These are phyloP conservation scores for Bilobella aurantiaca DNA, from an alignment of 1,140 invertebrate genomes.

Conservation along the genomic window DNA sequence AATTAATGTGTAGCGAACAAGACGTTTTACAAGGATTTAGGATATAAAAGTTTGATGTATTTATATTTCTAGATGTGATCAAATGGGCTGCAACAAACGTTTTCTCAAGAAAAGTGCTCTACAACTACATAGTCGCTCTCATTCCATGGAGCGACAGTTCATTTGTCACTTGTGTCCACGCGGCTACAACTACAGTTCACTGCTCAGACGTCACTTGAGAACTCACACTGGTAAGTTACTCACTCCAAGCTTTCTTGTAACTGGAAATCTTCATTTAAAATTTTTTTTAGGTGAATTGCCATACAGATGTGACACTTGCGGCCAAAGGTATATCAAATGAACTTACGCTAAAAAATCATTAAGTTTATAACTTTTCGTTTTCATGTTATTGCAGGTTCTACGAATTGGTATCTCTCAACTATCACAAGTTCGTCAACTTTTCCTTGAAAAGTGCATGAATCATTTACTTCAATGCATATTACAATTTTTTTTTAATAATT, in stretches of 20 bases:
- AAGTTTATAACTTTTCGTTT: neutral
- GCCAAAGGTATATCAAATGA: neutral
- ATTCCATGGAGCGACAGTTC: slow-evolving; percentile 28
- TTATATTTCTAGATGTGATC: neutral
- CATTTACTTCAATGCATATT: neutral
- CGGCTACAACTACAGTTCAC: slow-evolving; percentile 33
- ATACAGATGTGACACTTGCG: slow-evolving; percentile 23
- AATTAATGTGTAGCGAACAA: neutral
- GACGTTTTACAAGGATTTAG: neutral
- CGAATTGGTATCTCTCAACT: slow-evolving; percentile 31
- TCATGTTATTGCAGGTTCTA: slow-evolving; percentile 26
- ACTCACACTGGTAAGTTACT: slow-evolving; percentile 19
- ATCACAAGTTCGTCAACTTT: slow-evolving; percentile 23
- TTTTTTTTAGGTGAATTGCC: slow-evolving; percentile 22
- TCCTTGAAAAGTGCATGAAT: neutral
- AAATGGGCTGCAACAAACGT: neutral
- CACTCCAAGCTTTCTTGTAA: neutral
- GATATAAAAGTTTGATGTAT: neutral
- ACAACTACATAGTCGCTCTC: slow-evolving; percentile 26
- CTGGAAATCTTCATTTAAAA: neutral
- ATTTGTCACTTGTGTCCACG: slow-evolving; percentile 26
- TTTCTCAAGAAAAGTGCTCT: neutral
- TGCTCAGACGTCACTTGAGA: slow-evolving; percentile 30
- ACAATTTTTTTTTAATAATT: slow-evolving; percentile 3
- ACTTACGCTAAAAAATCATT: neutral